Evolutionary conservation across 1,140 invertebrate genomes (phyloP), one percentile per base, ranked within the genome.

Genomic region (Zaprionus lachaisei): DNA sequence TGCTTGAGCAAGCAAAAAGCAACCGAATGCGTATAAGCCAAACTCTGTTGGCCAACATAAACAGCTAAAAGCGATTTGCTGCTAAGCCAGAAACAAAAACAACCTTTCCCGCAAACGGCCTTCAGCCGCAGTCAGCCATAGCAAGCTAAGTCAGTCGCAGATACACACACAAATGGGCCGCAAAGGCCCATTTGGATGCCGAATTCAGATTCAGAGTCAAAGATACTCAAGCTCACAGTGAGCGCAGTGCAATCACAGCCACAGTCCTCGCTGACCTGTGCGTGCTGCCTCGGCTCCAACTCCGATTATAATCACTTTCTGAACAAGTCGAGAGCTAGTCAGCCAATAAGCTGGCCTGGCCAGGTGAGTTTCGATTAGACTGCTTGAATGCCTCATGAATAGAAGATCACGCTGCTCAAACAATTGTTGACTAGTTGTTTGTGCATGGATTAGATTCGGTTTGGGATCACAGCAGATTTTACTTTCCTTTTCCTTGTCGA

Each of bases 1-100:
- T 47, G 61, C 28, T 65, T 31, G 38, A 12, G 24, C 63, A 69
- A 61, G 64, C 49, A 74, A 55, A 72, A 66, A 17, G 5, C 37
- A 44, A 61, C 12, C n/a, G 9, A 68, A 69, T 51, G 47, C 47
- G 20, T 51, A 51, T 14, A 12, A 51, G 47, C 47, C 47, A 20
- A 51, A 6, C 47, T 24, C 20, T 12, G 47, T 51, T 51, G 64
- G 51, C 37, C 34, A 56, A 41, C 28, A 64, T 64, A 64, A 64
- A 64, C 62, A 64, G 62, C 62, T 55, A 57, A 66, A 57, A 31
- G 24, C 14, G 31, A 64, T 54, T 64, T 64, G 47, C 47, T 37
- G 17, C 47, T 51, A 20, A 49, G 44, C n/a, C 22, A 31, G 47
- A 54, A 61, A 37, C 62, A 54, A 37, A 34, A 64, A 64, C 49